Conservation (phyloP, 2,113 vertebrate species). For the Hemiscyllium ocellatum region DNA sequence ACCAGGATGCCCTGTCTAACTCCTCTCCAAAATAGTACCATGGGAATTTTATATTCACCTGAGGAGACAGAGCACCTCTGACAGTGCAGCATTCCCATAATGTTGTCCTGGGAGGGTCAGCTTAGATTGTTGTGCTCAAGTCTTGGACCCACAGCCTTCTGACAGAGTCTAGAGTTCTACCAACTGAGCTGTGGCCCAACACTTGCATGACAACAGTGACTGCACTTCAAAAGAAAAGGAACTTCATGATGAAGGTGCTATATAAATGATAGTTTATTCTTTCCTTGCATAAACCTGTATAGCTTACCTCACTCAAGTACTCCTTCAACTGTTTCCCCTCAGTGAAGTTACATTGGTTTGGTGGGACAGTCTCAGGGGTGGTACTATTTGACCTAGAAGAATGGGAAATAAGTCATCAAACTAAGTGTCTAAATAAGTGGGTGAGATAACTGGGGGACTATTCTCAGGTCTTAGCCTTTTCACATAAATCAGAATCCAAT, state of each 20-base stretch:
- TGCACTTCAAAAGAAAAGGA: background rate
- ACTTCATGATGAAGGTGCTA: background rate
- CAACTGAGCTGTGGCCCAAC: background rate
- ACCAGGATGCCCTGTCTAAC: background rate
- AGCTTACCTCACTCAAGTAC: constrained; percentile 10
- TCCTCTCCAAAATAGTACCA: background rate
- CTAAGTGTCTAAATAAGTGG: background rate
- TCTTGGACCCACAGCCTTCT: background rate
- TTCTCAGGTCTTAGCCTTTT: no score
- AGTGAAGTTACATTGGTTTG: background rate
- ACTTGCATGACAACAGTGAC: background rate
- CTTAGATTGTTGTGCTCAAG: background rate
- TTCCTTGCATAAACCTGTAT: background rate
- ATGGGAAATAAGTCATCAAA: background rate
- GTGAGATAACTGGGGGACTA: no score
- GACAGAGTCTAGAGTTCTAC: background rate
- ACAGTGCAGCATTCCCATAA: background rate
- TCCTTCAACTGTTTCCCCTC: background rate
- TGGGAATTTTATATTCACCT: background rate
- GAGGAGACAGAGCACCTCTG: background rate
- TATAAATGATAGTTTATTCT: background rate
- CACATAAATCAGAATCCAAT: background rate
- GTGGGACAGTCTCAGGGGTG: background rate
- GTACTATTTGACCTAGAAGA: background rate
- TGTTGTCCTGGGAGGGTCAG: background rate